These are phyloP conservation scores for Cyprinella venusta DNA, from an alignment of 2,797 vertebrate genomes.

Conservation along the genomic window DNA sequence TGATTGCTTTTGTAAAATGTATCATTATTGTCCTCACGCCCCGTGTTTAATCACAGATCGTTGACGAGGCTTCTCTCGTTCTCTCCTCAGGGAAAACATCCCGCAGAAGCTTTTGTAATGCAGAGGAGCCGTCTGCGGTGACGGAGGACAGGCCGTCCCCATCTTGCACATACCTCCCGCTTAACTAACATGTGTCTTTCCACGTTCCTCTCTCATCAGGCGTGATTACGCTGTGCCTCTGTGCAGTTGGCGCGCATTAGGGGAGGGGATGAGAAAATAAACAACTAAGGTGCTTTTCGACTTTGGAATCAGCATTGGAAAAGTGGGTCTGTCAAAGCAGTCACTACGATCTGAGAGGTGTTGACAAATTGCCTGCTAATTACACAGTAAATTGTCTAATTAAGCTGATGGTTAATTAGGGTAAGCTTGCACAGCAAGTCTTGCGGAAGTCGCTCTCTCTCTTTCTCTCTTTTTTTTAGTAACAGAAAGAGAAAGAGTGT, in stretches of 20 bases:
- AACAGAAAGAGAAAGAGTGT: constrained; percentile 32
- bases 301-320: constrained; percentile 61
- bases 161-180: constrained; percentile 44
- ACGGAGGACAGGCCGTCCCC: constrained; percentile 43
- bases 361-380: constrained; percentile 97
- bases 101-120: constrained; percentile 29
- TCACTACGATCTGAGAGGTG: constrained; percentile 90
- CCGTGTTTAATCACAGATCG: constrained; percentile 55
- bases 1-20: constrained; percentile 60
- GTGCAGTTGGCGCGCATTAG: constrained; percentile 60
- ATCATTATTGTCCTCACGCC: constrained; percentile 53
- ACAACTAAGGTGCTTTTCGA: constrained; percentile 60
- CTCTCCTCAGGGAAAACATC: constrained; percentile 35
- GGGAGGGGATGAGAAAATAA: constrained; percentile 59
- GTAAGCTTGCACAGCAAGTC: constrained; percentile 90
- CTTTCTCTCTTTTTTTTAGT: constrained; percentile 41
- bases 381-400: constrained; percentile 98
- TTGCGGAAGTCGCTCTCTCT: constrained; percentile 83
- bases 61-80: constrained; percentile 37
- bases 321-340: constrained; percentile 69
- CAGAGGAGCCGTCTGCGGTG: constrained; percentile 33
- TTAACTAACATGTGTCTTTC: constrained; percentile 59
- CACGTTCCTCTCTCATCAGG: constrained; percentile 54
- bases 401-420: constrained; percentile 96
- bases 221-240: constrained; percentile 61